Evolutionary conservation across 2,113 vertebrate genomes (phyloP), one percentile per base, ranked within the genome.

Genomic region (Hippocampus comes): DNA sequence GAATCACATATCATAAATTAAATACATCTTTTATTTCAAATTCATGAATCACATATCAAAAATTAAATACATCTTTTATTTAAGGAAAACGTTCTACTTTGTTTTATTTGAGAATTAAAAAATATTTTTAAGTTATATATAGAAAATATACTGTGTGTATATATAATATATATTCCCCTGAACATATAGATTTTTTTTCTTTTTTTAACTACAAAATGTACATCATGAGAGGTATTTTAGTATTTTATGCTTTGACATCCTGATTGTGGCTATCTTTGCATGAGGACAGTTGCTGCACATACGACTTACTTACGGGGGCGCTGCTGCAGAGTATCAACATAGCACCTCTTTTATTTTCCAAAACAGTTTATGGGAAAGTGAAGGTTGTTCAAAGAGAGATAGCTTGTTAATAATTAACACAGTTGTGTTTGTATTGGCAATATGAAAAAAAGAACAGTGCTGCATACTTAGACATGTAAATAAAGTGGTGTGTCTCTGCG

Each of bases 291-390:
- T 15, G 11, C 10, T 63, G 34, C 60, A 63, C 15, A 64, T 10
- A n/a, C 18, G 1, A 63, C 18, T 34, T 70, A 73, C 76, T 80
- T 51, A 18, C 71, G 71, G 74, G 43, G 61, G 68, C 77, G 12
- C 20, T 53, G 64, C 65, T 81, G 34, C 43, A 55, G 70, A 63
- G 67, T 55, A 51, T 46, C 23, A 46, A 46, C 18, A 30, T 15
- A 23, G 12, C 46, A 61, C 15, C 18, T 38, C 2, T 21, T 20
- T 38, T 56, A n/a, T 17, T 51, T n/a, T 23, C n/a, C 55, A 23
- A 25, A 25, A 12, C 10, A 23, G 21, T 25, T n/a, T 61, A 12
- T 21, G 34, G 10, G 2, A 63, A 34, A 5, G 38, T 42, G 63
- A 14, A 12, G 4, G 4, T 48, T 7, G 12, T 25, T 25, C n/a